Percentiles rank a stretch among this genome's conserved stretches.
phyloP scores from a whole-genome alignment of 2,888 invertebrate genomes.

The Habroteleia sp. region DNA sequence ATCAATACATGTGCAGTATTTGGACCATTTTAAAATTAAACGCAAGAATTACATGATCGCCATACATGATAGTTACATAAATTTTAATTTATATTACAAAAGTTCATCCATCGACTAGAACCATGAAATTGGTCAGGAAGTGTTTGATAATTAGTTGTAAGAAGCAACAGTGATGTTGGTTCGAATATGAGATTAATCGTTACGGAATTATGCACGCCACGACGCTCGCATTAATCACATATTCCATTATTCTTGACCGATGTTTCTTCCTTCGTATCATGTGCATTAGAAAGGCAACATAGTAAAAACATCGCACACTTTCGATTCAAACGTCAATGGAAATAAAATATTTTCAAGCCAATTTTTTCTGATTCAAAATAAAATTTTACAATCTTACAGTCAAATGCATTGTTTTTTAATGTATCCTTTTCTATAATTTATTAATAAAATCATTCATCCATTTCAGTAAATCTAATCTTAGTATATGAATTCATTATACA shows the following conservation, averaged over 20 bases:
- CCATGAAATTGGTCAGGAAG: no score
- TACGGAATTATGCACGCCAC: conserved; percentile 66
- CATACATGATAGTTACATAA: conserved; percentile 30
- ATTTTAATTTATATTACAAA: conserved; percentile 28
- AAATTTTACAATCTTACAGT: no score
- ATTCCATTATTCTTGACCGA: conserved; percentile 22
- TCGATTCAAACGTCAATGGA: conserved; percentile 7
- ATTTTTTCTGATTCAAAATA: no score
- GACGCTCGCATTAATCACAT: conserved; percentile 17
- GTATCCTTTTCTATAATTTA: no score
- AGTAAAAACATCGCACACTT: conserved; percentile 10
- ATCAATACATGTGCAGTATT: no score
- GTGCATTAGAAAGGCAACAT: conserved; percentile 9
- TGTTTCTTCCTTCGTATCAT: conserved; percentile 2
- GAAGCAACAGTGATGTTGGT: conserved; percentile 66
- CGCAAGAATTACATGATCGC: conserved; percentile 19
- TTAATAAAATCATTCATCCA: no score
- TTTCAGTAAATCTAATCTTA: no score
- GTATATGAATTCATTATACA: no score
- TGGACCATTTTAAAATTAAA: conserved; percentile 9
- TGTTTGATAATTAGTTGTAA: conserved; percentile 68
- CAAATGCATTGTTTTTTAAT: no score
- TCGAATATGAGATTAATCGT: conserved; percentile 68
- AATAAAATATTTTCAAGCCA: conserved; percentile 8
- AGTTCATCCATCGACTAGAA: conserved; percentile 41